Evolutionary conservation across 2,797 vertebrate genomes (phyloP).

Genomic region (Acanthopagrus latus): DNA sequence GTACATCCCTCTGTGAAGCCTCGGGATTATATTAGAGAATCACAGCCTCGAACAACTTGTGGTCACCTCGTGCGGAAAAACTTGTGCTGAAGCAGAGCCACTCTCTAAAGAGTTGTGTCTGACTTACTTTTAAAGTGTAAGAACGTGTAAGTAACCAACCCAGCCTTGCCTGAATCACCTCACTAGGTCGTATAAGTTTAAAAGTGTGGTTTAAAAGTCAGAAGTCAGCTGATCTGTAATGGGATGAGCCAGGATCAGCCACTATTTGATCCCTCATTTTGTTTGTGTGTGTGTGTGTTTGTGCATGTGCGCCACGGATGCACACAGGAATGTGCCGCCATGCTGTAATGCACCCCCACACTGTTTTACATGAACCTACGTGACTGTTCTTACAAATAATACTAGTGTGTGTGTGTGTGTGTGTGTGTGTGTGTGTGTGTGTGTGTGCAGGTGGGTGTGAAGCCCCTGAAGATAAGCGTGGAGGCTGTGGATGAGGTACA

Average conservation of each 20-base stretch:
- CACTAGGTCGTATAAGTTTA: constrained; percentile 18
- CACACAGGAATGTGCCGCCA: constrained; percentile 9
- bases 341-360: neutral
- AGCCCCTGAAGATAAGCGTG: constrained; percentile 84
- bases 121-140: neutral
- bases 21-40: neutral
- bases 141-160: neutral
- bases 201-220: constrained; percentile 41
- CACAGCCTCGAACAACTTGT: too few species aligned
- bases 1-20: too few species aligned
- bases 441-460: constrained; percentile 84
- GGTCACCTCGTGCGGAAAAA: neutral
- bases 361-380: constrained; percentile 20
- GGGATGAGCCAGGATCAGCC: constrained; percentile 64
- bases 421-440: constrained; percentile 40
- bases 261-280: constrained; percentile 39
- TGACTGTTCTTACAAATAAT: neutral
- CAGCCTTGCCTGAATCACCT: too few species aligned
- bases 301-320: constrained; percentile 2
- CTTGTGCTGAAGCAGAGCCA: neutral
- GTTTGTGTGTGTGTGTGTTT: constrained; percentile 1
- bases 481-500: constrained; percentile 84
- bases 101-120: neutral
- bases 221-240: constrained; percentile 61
- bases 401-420: constrained; percentile 19